Base-by-base conservation (phyloP, 1,140 invertebrate species). In the Melipona quadrifasciata region DNA sequence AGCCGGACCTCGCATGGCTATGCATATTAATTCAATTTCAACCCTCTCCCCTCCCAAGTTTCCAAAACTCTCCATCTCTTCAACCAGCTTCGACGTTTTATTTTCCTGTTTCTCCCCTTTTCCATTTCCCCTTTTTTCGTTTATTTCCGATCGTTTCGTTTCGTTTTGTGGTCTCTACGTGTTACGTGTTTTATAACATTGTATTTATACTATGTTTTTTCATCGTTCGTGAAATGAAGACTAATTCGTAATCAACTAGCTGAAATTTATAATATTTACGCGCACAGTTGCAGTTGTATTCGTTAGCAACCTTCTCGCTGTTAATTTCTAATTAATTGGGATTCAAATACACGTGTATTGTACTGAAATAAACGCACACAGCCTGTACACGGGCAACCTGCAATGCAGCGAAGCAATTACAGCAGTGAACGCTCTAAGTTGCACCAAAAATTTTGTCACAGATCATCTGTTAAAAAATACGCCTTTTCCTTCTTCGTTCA, bases 11-110 rank as follows among this genome's bases (percentile, higher is more conserved):
- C 82, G 67, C 80, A 71, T 70, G 80, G 34, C 73, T 89, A 89
- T 87, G 86, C 81, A 89, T 90, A 90, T 90, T 90, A 90, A 90
- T 90, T 87, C 85, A 85, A 90, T 87, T 90, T 90, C 87, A 76
- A 80, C 75, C 57, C 53, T 72, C 51, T 16, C 58, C 39, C 24
- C n/a, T 27, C 34, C n/a, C 39, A 4, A 39, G 70, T 61, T 61
- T 51, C 11, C n/a, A 1, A 57, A 71, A 70, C 68, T 55, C 31
- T 5, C 55, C 16, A 39, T 14, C 72, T 51, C 2, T 27, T 27
- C 1, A 14, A 1, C 12, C 47, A 31, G 2, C 16, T 47, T 47
- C 3, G 10, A 24, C 1, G 51, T 19, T 17, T 19, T 47, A 17
- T 57, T 21, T 27, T 61, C 27, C 34, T 8, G n/a, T 51, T 72